These are phyloP conservation scores for Quadroppia sp. DNA, from an alignment of 2,888 invertebrate species.

Conservation along the genomic window DNA sequence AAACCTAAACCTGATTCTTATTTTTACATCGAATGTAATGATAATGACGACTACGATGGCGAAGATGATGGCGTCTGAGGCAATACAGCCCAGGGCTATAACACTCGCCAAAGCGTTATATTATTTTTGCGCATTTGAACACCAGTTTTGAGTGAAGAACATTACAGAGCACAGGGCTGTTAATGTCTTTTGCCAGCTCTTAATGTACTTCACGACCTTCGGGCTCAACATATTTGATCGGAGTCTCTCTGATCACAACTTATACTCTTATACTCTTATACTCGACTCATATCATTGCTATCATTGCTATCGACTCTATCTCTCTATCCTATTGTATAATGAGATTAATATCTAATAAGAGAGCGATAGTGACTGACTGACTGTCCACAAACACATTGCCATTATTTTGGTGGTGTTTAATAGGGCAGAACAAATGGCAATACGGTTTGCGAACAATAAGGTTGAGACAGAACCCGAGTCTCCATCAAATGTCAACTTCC, in stretches of 20 bases:
- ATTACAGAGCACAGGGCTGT: conserved; percentile 29
- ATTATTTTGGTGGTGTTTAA: conserved; percentile 25
- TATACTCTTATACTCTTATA: too few relatives aligned
- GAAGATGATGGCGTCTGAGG: conserved; percentile 35
- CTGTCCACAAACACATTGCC: conserved; percentile 27
- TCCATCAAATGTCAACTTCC: conserved; percentile 32
- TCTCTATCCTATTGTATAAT: too few relatives aligned
- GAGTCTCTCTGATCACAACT: background rate
- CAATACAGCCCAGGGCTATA: conserved; percentile 31
- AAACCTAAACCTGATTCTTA: conserved; percentile 32
- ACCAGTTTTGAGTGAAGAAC: background rate
- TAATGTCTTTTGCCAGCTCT: conserved; percentile 33
- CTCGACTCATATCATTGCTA: background rate
- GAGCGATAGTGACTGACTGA: conserved; percentile 15
- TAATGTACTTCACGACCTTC: conserved; percentile 37
- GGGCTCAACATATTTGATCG: conserved; percentile 23
- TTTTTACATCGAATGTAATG: conserved; percentile 37
- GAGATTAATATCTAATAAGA: conserved; percentile 1
- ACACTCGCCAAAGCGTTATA: conserved; percentile 23
- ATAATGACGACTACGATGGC: conserved; percentile 31
- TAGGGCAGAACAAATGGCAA: conserved; percentile 26
- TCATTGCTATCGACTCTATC: conserved; percentile 1
- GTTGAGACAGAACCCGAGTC: conserved; percentile 30
- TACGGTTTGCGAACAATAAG: conserved; percentile 32
- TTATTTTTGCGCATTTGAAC: conserved; percentile 23